Percentiles rank a stretch among this genome's conserved stretches.
Conservation (phyloP, 2,113 vertebrate genomes). For the Bathybates hornii region DNA sequence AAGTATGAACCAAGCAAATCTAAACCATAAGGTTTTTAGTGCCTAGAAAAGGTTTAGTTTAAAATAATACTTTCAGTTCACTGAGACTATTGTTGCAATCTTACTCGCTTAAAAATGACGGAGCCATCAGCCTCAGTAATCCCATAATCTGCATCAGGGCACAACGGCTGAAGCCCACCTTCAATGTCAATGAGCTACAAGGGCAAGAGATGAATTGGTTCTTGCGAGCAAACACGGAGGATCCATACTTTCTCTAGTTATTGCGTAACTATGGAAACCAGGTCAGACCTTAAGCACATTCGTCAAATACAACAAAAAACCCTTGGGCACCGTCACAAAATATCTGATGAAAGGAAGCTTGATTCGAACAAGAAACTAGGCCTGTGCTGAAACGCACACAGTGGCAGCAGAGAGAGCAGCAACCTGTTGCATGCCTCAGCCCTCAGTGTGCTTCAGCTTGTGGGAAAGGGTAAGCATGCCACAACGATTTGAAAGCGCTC, state of each 20-base stretch:
- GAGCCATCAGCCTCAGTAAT: neutral
- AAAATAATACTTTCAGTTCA: neutral
- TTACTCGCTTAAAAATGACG: neutral
- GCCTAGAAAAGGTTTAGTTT: neutral
- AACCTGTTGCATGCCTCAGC: neutral
- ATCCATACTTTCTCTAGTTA: constrained; percentile 42
- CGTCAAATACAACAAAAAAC: neutral
- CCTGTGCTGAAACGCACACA: neutral
- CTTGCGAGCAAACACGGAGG: constrained; percentile 2
- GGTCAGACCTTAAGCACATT: constrained; percentile 36
- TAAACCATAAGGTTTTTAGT: neutral
- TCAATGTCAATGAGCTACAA: neutral
- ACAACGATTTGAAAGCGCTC: neutral
- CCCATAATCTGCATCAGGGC: neutral
- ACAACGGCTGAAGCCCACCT: neutral
- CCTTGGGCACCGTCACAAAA: constrained; percentile 13
- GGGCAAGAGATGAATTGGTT: constrained; percentile 17
- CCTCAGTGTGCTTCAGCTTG: neutral
- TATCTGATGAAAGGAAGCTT: neutral
- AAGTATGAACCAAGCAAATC: neutral
- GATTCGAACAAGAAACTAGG: neutral
- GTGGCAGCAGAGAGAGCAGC: neutral
- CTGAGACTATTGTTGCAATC: neutral
- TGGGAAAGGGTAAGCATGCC: constrained; percentile 6
- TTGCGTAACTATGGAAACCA: constrained; percentile 70